These are phyloP conservation scores for Gymnothorax reevesii DNA, from an alignment of 2,797 vertebrate species.

Conservation along the genomic window DNA sequence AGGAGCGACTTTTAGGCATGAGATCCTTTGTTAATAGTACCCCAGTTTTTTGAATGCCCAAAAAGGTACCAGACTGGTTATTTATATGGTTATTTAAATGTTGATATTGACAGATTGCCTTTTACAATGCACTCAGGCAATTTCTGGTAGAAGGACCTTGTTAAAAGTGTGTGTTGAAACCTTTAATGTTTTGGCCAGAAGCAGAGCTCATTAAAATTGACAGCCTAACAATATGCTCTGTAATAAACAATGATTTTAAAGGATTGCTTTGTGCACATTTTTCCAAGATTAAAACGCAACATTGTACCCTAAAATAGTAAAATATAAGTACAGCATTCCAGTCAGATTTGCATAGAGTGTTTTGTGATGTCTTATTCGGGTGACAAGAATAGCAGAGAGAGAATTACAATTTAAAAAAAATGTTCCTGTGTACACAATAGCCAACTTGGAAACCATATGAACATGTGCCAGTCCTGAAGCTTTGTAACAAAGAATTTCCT, in stretches of 20 bases:
- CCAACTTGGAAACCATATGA: neutral
- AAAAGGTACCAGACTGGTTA: neutral
- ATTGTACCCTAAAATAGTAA: neutral
- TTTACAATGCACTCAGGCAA: conserved; percentile 45
- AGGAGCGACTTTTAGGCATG: no score
- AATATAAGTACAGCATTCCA: neutral
- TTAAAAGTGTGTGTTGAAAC: neutral
- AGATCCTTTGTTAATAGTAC: no score
- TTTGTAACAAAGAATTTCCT: neutral
- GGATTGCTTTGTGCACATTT: neutral
- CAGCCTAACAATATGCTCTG: neutral
- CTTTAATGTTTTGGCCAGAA: conserved; percentile 41
- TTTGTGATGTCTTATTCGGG: neutral
- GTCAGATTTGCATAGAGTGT: neutral
- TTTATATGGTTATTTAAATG: conserved; percentile 43
- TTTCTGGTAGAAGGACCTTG: conserved; percentile 52
- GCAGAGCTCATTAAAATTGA: conserved; percentile 40
- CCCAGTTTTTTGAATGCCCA: neutral
- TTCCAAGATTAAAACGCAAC: neutral
- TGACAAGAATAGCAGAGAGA: neutral
- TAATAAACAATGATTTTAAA: conserved; percentile 7
- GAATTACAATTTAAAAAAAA: neutral
- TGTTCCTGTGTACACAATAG: conserved; percentile 2
- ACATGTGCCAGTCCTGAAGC: conserved; percentile 6
- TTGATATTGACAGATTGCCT: conserved; percentile 57